Evolutionary conservation across 2,113 vertebrate species (phyloP), one percentile per base, ranked within the genome.

Genomic region (Cranoglanis bouderius): DNA sequence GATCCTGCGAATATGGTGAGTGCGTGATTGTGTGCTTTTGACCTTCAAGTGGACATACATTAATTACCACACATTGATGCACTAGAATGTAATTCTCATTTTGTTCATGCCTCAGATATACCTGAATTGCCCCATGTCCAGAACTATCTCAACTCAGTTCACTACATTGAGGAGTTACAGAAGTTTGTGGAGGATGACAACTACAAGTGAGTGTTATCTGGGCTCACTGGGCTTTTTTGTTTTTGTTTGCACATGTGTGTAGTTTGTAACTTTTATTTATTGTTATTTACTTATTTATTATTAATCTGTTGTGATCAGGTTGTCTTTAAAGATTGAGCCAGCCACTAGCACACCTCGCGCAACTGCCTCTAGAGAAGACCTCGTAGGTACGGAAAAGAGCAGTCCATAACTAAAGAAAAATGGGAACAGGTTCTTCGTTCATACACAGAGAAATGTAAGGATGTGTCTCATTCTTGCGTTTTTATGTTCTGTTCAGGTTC

Each of bases 121-220:
- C 96, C 96, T 87, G 94, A 98, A 93, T 95, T 99, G 96, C 97
- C 97, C 96, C 98, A 99, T 35, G 96, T 99, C 87, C 98, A 99
- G 93, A 99, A 99, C 94, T 99, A 99, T 46, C 96, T 99, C 72
- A 99, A 98, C 95, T 99, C 98, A 0, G 98, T 99, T 91, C 96
- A 97, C 43, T 99, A 99, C 92, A 99, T 99, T 91, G 98, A 99
- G 95, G 98, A 99, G 92, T 95, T 99, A 82, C 98, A 99, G 72
- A 99, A 99, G 95, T 99, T 99, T 96, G 98, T 99, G 89, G 98
- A 99, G 94, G 98, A 99, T 49, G 98, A 99, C 93, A 99, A 99
- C 94, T 99, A 99, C 94, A 99, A 98, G 98, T 99, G 96, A 96
- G 97, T 78, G 32, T 51, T 75, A 16, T 84, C 16, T 26, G 40